phyloP scores from a whole-genome alignment of 1,140 invertebrate genomes.

The Anthonomus grandis region DNA sequence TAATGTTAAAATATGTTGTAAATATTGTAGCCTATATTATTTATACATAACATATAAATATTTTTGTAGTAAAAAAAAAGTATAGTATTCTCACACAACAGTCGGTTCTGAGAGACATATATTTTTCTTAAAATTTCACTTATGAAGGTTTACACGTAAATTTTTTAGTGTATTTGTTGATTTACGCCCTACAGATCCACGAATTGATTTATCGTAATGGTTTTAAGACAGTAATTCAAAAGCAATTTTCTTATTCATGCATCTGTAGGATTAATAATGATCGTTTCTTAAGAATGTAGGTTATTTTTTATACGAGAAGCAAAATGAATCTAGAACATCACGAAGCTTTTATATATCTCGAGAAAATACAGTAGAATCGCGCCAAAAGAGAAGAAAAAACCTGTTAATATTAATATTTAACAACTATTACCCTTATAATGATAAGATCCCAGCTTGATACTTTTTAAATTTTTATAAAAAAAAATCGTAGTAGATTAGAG shows the following conservation, averaged over 20 bases:
- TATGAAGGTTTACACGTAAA: slow-evolving; percentile 21
- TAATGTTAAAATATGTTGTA: slow-evolving; percentile 35
- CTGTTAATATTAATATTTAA: slow-evolving; percentile 25
- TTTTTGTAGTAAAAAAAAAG: slow-evolving; percentile 31
- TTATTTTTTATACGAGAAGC: slow-evolving; percentile 30
- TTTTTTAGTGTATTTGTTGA: slow-evolving; percentile 10
- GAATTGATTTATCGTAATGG: slow-evolving; percentile 1
- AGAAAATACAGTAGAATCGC: slow-evolving; percentile 31
- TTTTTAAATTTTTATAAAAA: slow-evolving; percentile 45
- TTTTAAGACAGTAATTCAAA: not conserved
- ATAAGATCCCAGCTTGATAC: slow-evolving; percentile 41
- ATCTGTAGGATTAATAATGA: slow-evolving; percentile 8
- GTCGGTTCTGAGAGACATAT: slow-evolving; percentile 27
- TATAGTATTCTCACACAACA: slow-evolving; percentile 28
- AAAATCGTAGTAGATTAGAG: slow-evolving; percentile 29
- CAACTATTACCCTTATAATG: slow-evolving; percentile 31
- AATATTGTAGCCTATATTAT: slow-evolving; percentile 36
- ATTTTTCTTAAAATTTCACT: slow-evolving; percentile 31
- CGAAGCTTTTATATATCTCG: slow-evolving; percentile 24
- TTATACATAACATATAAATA: slow-evolving; percentile 31
- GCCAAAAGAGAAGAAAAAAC: too few relatives aligned
- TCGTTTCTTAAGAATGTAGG: slow-evolving; percentile 14
- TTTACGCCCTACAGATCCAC: not conserved
- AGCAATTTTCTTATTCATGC: too few relatives aligned
- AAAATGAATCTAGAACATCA: slow-evolving; percentile 25